Conservation (phyloP, 2,888 invertebrate genomes). For the Eudemis profundana region DNA sequence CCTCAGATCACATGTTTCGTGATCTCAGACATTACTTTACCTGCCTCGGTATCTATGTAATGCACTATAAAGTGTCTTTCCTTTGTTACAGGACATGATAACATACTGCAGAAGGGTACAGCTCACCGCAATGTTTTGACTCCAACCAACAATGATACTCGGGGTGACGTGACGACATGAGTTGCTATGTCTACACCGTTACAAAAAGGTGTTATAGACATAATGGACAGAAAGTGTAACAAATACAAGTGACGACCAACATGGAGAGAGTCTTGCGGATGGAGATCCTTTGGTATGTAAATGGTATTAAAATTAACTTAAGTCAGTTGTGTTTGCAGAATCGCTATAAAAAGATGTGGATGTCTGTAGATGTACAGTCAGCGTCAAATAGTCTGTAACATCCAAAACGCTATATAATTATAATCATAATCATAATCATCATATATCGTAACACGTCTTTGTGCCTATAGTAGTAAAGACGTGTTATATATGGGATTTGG, state of each 20-base stretch:
- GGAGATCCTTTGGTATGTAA: conserved; percentile 46
- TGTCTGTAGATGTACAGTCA: too few species aligned
- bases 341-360: too few species aligned
- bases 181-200: conserved; percentile 17
- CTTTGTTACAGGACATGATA: conserved; percentile 34
- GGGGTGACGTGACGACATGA: conserved; percentile 38
- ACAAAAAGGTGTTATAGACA: conserved; percentile 11
- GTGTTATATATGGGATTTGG: too few species aligned
- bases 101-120: background rate
- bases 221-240: conserved; percentile 43
- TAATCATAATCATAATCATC: too few species aligned
- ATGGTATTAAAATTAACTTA: conserved; percentile 52
- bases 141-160: conserved; percentile 15
- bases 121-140: conserved; percentile 18
- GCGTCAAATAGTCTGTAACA: too few species aligned
- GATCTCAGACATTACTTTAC: too few species aligned
- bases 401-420: too few species aligned
- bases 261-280: conserved; percentile 61
- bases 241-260: conserved; percentile 59
- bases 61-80: background rate
- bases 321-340: too few species aligned
- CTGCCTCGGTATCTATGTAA: background rate
- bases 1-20: too few species aligned
- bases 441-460: too few species aligned
- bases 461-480: too few species aligned